These are phyloP conservation scores for Podarcis lilfordi DNA, from an alignment of 2,797 vertebrate species.

Conservation along the genomic window DNA sequence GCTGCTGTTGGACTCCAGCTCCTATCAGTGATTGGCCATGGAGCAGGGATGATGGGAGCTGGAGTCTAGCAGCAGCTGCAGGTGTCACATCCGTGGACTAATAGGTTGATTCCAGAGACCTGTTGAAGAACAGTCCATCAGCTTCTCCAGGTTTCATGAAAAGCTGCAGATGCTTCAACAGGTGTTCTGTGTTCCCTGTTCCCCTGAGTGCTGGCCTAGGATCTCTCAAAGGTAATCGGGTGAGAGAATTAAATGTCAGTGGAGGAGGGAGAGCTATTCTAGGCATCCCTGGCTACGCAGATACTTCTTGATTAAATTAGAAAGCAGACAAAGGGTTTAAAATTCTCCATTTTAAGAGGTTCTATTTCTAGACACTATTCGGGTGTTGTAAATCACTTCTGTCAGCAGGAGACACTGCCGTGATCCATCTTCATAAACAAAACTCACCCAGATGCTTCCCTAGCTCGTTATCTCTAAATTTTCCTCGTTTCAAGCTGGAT, in stretches of 20 bases:
- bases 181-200: neutral
- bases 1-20: no score
- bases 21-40: no score
- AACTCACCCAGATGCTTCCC: conserved; percentile 50
- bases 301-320: conserved; percentile 71
- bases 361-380: conserved; percentile 67
- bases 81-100: no score
- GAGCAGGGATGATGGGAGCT: no score
- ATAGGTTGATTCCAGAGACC: neutral
- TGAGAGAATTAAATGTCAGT: neutral
- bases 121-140: neutral
- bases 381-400: conserved; percentile 37
- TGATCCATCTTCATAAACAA: conserved; percentile 62
- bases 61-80: no score
- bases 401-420: conserved; percentile 35
- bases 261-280: conserved; percentile 60
- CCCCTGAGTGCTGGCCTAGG: rapidly evolving
- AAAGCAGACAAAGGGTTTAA: conserved; percentile 61
- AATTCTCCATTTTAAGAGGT: conserved; percentile 43
- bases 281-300: conserved; percentile 52
- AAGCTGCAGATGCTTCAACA: conserved; percentile 19
- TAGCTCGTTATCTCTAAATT: neutral
- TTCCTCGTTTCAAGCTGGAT: rapidly evolving
- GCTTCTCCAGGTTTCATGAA: neutral
- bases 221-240: conserved; percentile 22